phyloP scores from a whole-genome alignment of 1,140 invertebrate genomes.

The Drosophila sp. region DNA sequence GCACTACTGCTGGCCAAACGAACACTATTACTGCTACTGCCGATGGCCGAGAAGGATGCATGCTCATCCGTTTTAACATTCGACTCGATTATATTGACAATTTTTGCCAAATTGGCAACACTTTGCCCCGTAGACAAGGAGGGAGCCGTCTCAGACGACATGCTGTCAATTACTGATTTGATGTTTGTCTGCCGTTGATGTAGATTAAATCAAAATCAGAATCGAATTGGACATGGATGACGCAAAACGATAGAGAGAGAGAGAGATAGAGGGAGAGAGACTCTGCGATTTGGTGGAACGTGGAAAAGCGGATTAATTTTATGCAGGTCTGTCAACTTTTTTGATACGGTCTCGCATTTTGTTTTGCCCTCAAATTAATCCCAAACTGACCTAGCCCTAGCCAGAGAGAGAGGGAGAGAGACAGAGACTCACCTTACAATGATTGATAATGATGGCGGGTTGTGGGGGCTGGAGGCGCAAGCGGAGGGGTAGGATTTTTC shows the following conservation, averaged over 20 bases:
- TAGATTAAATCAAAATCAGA: conserved; percentile 77
- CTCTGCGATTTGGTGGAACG: conserved; percentile 62
- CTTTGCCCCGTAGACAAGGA: conserved; percentile 10
- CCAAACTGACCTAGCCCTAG: conserved; percentile 10
- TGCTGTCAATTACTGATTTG: conserved; percentile 65
- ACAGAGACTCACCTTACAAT: conserved; percentile 46
- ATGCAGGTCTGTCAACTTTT: conserved; percentile 72
- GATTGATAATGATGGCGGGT: conserved; percentile 10
- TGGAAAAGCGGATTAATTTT: conserved; percentile 76
- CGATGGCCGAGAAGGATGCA: background rate
- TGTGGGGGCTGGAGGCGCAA: background rate
- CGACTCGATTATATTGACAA: conserved; percentile 72
- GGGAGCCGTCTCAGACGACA: conserved; percentile 20
- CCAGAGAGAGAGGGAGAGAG: too few relatives aligned
- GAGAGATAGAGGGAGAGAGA: background rate
- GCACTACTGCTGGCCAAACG: conserved; percentile 69
- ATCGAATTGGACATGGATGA: conserved; percentile 8
- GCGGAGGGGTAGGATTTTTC: background rate
- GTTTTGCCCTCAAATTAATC: conserved; percentile 24
- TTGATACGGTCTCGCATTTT: conserved; percentile 32
- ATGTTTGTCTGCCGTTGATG: conserved; percentile 39
- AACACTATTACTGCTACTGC: conserved; percentile 29
- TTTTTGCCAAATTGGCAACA: conserved; percentile 65
- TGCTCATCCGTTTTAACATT: conserved; percentile 41
- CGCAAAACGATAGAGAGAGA: background rate